phyloP scores from a whole-genome alignment of 2,888 invertebrate genomes.

The Tanypteryx hageni region DNA sequence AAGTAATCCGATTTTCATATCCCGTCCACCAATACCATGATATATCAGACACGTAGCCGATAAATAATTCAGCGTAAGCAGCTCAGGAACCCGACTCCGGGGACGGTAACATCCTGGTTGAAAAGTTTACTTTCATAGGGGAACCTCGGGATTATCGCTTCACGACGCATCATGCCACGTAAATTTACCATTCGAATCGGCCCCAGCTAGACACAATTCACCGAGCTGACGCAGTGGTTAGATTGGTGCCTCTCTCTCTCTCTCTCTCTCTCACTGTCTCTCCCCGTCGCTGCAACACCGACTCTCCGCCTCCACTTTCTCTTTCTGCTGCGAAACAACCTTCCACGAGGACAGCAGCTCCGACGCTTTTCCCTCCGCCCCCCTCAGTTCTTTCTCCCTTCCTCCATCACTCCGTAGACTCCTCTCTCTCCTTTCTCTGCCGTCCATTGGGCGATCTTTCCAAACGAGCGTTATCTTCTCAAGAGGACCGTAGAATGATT shows the following conservation, averaged over 20 bases:
- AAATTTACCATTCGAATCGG: slow-evolving; percentile 31
- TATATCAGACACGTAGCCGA: neutral
- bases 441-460: neutral
- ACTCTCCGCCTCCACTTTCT: slow-evolving; percentile 24
- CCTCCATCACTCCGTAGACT: neutral
- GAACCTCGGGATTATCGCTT: slow-evolving; percentile 1
- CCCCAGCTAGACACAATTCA: neutral
- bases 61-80: slow-evolving; percentile 20
- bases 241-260: neutral
- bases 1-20: too few relatives aligned
- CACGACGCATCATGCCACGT: slow-evolving; percentile 19
- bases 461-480: neutral
- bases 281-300: slow-evolving; percentile 25
- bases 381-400: neutral
- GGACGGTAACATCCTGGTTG: neutral
- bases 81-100: neutral
- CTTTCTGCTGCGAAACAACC: slow-evolving; percentile 50
- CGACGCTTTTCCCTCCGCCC: neutral
- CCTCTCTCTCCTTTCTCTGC: neutral
- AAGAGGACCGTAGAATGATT: neutral
- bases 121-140: neutral
- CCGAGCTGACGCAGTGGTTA: neutral
- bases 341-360: neutral
- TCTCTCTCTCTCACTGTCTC: neutral
- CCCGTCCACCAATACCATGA: too few relatives aligned